Conservation (phyloP, 2,113 vertebrate species). For the Scortum barcoo region DNA sequence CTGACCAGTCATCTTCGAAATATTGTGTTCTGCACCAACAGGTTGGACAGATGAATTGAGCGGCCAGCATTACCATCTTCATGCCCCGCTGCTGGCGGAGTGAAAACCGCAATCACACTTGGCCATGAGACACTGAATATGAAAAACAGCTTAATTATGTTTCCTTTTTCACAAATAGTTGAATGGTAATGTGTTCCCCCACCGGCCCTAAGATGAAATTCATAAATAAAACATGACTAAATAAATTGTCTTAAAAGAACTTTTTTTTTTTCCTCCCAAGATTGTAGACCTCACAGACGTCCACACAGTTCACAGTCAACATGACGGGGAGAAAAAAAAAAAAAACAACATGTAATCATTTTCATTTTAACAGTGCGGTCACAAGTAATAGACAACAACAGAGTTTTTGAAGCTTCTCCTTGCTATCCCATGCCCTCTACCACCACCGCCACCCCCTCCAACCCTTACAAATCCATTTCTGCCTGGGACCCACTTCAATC, state of each 20-base stretch:
- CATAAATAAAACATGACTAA: constrained; percentile 61
- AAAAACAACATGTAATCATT: constrained; percentile 2
- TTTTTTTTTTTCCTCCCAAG: neutral
- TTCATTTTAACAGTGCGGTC: constrained; percentile 29
- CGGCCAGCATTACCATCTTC: neutral
- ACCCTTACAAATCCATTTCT: constrained; percentile 47
- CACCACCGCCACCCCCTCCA: neutral
- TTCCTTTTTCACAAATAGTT: constrained; percentile 39
- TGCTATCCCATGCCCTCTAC: constrained; percentile 2
- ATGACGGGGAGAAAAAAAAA: neutral
- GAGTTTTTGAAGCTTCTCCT: constrained; percentile 25
- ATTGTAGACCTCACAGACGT: constrained; percentile 42
- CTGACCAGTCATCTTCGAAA: constrained; percentile 6
- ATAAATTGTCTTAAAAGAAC: constrained; percentile 43
- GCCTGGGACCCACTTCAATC: constrained; percentile 55
- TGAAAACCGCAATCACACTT: constrained; percentile 24
- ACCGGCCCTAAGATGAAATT: constrained; percentile 29
- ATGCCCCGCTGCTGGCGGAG: constrained; percentile 25
- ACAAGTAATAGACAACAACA: constrained; percentile 16
- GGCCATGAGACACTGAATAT: constrained; percentile 38
- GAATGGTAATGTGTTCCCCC: constrained; percentile 45
- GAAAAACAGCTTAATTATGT: constrained; percentile 55
- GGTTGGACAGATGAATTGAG: constrained; percentile 26
- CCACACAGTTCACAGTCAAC: constrained; percentile 35
- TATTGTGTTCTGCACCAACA: constrained; percentile 2